These are phyloP conservation scores for Podilymbus podiceps DNA, from an alignment of 2,113 vertebrate genomes.

Conservation along the genomic window DNA sequence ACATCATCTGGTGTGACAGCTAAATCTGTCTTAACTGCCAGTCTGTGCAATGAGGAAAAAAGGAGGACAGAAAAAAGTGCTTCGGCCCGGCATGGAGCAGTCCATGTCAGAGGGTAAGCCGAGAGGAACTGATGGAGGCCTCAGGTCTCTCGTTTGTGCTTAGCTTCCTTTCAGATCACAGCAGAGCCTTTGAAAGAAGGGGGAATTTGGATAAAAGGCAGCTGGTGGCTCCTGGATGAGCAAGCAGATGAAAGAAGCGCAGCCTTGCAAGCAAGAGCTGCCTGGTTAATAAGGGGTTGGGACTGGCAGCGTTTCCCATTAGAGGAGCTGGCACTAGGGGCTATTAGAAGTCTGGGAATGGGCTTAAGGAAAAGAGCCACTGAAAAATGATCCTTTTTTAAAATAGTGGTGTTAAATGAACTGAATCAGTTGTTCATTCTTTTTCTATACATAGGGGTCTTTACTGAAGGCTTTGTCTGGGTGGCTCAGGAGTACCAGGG, in stretches of 20 bases:
- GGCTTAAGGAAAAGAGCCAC: not conserved
- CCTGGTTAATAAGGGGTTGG: not conserved
- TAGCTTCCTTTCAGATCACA: not conserved
- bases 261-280: not conserved
- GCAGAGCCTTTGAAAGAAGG: not conserved
- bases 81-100: fast-evolving
- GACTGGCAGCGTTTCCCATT: not conserved
- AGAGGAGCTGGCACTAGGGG: not conserved
- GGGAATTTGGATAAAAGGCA: not conserved
- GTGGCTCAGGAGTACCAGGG: not conserved
- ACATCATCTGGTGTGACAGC: not conserved
- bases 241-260: not conserved
- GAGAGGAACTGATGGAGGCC: not conserved
- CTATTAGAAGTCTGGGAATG: not conserved
- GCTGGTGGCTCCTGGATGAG: not conserved
- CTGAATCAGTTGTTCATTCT: not conserved
- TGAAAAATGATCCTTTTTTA: not conserved
- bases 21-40: not conserved
- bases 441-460: not conserved
- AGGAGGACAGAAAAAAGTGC: not conserved
- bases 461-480: not conserved
- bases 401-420: not conserved
- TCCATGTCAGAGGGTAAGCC: not conserved
- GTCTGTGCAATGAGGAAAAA: not conserved
- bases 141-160: not conserved